These are phyloP conservation scores for Ormia ochracea DNA, from an alignment of 2,888 invertebrate genomes.

Conservation along the genomic window DNA sequence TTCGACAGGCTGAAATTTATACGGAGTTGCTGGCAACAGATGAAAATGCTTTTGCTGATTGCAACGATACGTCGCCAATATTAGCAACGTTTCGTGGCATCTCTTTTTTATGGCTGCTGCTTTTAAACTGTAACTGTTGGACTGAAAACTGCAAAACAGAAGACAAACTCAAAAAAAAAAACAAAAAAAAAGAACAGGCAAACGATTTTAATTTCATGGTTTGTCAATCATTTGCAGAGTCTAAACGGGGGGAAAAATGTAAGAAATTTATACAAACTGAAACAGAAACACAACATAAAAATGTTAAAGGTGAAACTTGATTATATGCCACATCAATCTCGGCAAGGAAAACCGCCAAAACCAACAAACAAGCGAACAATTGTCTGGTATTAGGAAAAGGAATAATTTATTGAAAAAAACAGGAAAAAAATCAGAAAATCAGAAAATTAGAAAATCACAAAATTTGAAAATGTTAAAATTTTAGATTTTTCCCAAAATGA, in stretches of 20 bases:
- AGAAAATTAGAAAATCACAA: neutral
- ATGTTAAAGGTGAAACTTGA: constrained; percentile 63
- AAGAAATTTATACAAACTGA: constrained; percentile 33
- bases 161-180: neutral
- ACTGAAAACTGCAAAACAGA: neutral
- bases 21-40: constrained; percentile 21
- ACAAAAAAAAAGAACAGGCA: neutral
- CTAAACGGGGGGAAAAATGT: constrained; percentile 20
- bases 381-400: neutral
- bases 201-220: constrained; percentile 70
- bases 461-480: neutral
- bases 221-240: constrained; percentile 70
- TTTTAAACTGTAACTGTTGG: constrained; percentile 46
- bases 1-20: constrained; percentile 47
- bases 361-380: constrained; percentile 15
- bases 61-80: constrained; percentile 42
- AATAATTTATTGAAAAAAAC: constrained; percentile 28
- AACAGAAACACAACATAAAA: constrained; percentile 48
- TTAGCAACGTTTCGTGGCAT: constrained; percentile 45
- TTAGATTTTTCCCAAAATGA: constrained; percentile 59
- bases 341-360: constrained; percentile 5
- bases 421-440: neutral
- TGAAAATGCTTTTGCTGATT: constrained; percentile 38
- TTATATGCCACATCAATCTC: constrained; percentile 58
- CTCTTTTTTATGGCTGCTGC: constrained; percentile 59